A percentile compares a stretch with the other conserved stretches of the same genome.
Evolutionary conservation across 2,113 vertebrate species (phyloP).

Genomic region (Noturus placidus): DNA sequence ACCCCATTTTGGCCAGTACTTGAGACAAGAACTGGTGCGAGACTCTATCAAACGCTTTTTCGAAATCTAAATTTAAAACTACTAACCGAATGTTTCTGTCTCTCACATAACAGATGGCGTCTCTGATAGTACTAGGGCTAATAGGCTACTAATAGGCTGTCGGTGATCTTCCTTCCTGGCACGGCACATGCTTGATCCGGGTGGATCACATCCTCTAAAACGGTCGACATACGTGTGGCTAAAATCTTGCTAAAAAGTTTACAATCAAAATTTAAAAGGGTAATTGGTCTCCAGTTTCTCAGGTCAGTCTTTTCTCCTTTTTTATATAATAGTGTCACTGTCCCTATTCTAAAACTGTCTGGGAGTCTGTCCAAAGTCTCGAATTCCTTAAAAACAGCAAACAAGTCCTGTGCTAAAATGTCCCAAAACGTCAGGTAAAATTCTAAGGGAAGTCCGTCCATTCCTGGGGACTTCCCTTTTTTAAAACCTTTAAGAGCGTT

Average conservation of each 20-base stretch:
- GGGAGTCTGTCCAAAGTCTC: background rate
- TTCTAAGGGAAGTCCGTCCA: constrained; percentile 27
- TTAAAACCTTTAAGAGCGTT: constrained; percentile 30
- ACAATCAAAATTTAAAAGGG: constrained; percentile 33
- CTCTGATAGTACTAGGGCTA: constrained; percentile 37
- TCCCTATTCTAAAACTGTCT: constrained; percentile 38
- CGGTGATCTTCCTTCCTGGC: constrained; percentile 4
- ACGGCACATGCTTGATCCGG: too few relatives aligned
- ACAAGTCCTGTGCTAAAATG: constrained; percentile 40
- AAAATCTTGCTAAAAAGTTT: constrained; percentile 49
- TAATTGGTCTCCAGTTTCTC: constrained; percentile 36
- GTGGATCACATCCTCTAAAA: constrained; percentile 46
- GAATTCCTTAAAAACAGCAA: too few relatives aligned
- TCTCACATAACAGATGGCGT: constrained; percentile 48
- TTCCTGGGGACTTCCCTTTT: background rate
- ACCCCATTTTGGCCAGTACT: constrained; percentile 45
- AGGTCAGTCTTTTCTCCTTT: constrained; percentile 37
- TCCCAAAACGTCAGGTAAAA: constrained; percentile 37
- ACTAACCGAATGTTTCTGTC: constrained; percentile 47
- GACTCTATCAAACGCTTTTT: constrained; percentile 38
- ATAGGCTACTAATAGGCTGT: too few relatives aligned
- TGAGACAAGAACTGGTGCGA: constrained; percentile 42
- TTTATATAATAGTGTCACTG: background rate
- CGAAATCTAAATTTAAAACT: constrained; percentile 52
- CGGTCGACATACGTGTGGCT: too few relatives aligned